A percentile compares a stretch with the other conserved stretches of the same genome.
phyloP scores from a whole-genome alignment of 1,140 invertebrate species.

The Phthorimaea operculella region DNA sequence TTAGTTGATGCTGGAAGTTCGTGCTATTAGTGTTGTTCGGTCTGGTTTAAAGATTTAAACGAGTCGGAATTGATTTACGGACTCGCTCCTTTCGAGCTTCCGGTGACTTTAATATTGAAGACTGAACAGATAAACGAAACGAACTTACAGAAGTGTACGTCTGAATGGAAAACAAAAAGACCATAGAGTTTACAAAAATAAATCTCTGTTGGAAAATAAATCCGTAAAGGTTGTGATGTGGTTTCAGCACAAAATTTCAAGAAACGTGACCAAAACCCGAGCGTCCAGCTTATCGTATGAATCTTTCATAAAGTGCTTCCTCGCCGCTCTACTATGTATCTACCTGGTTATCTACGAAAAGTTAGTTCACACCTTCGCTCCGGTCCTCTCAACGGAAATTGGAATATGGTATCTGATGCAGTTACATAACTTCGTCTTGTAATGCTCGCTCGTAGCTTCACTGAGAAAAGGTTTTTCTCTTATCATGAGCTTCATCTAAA shows the following conservation, averaged over 20 bases:
- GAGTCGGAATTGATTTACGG: slow-evolving; percentile 4
- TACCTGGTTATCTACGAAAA: slow-evolving; percentile 4
- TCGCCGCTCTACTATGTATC: not conserved
- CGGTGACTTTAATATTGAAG: not conserved
- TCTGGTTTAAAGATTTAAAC: slow-evolving; percentile 17
- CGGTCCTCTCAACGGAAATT: slow-evolving; percentile 15
- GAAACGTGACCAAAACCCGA: slow-evolving; percentile 22
- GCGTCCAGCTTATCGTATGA: slow-evolving; percentile 4
- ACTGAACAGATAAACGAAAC: no score
- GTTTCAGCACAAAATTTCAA: not conserved
- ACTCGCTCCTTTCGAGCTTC: not conserved
- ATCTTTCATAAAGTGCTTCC: slow-evolving; percentile 16
- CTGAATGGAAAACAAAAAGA: no score
- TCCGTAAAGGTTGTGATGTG: no score
- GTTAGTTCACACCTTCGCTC: not conserved
- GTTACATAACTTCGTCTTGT: not conserved
- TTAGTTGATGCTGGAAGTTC: slow-evolving; percentile 37
- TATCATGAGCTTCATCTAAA: slow-evolving; percentile 22
- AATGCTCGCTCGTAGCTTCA: slow-evolving; percentile 4
- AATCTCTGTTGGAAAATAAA: no score
- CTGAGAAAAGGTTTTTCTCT: slow-evolving; percentile 16
- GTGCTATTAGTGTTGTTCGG: slow-evolving; percentile 28
- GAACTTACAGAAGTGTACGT: no score
- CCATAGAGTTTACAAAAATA: no score
- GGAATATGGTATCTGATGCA: slow-evolving; percentile 14